phyloP scores from a whole-genome alignment of 64 coral and sea anemone genomes.

The Actinia tenebrosa region DNA sequence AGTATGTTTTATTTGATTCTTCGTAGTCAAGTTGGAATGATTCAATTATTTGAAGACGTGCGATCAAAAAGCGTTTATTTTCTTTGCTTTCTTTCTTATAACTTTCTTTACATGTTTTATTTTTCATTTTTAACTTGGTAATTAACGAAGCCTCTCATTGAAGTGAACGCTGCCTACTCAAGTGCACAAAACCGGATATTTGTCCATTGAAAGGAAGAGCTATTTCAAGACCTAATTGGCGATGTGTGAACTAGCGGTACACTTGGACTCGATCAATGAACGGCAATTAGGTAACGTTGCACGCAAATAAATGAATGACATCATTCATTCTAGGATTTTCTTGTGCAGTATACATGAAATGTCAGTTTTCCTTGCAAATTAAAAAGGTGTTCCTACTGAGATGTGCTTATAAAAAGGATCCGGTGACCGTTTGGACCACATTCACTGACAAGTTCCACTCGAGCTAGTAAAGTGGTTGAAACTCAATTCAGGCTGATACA shows the following conservation, averaged over 20 bases:
- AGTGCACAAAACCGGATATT: neutral
- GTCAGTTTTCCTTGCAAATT: neutral
- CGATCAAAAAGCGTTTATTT: neutral
- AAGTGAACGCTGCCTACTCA: neutral
- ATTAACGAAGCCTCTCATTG: neutral
- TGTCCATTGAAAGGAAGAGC: neutral
- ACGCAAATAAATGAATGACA: neutral
- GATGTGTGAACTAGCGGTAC: neutral
- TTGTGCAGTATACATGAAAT: neutral
- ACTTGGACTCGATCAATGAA: neutral
- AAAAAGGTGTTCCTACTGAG: neutral
- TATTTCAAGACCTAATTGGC: neutral
- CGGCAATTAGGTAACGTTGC: neutral
- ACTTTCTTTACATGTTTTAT: neutral
- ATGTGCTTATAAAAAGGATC: neutral
- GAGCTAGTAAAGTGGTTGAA: neutral
- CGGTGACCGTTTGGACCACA: neutral
- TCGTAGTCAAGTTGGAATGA: neutral
- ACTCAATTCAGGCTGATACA: neutral
- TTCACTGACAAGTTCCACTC: neutral
- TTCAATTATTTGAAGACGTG: neutral
- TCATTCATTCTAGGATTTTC: neutral
- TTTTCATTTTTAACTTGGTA: neutral
- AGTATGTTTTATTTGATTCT: neutral
- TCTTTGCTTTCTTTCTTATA: too few relatives aligned